These are phyloP conservation scores for Spondyliosoma cantharus DNA, from an alignment of 2,797 vertebrate species.

Conservation along the genomic window DNA sequence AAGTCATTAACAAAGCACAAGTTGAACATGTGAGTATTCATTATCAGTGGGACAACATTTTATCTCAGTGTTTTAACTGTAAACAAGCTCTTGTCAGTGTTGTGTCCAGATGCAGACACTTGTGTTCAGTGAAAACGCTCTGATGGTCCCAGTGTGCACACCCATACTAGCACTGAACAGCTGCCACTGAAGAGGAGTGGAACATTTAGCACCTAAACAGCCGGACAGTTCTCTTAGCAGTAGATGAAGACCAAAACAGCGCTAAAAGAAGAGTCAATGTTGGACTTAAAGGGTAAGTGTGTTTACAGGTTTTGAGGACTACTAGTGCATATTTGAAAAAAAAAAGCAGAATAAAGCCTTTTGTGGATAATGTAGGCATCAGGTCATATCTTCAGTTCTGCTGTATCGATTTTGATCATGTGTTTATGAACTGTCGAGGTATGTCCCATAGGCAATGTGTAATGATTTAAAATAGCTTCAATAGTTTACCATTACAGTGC, in stretches of 20 bases:
- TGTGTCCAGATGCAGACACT: too few species aligned
- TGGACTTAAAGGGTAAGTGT: not conserved
- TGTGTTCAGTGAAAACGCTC: too few species aligned
- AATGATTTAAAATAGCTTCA: constrained; percentile 25
- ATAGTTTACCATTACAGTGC: constrained; percentile 20
- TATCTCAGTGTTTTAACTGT: too few species aligned
- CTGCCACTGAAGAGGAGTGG: not conserved
- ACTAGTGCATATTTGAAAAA: too few species aligned
- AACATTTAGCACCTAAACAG: not conserved
- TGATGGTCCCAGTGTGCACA: not conserved
- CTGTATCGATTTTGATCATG: too few species aligned
- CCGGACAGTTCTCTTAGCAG: not conserved
- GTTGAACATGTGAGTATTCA: not conserved
- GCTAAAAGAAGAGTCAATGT: not conserved
- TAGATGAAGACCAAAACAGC: not conserved
- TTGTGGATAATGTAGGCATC: too few species aligned
- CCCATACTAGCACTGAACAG: not conserved
- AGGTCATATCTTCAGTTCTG: too few species aligned
- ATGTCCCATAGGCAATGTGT: not conserved
- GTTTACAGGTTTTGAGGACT: too few species aligned
- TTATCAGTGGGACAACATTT: too few species aligned
- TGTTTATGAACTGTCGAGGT: not conserved
- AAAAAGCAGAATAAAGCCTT: too few species aligned
- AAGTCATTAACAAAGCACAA: not conserved
- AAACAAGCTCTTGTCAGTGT: too few species aligned